Base-by-base conservation (phyloP, 2,888 invertebrate genomes). In the Synergus umbraculus region DNA sequence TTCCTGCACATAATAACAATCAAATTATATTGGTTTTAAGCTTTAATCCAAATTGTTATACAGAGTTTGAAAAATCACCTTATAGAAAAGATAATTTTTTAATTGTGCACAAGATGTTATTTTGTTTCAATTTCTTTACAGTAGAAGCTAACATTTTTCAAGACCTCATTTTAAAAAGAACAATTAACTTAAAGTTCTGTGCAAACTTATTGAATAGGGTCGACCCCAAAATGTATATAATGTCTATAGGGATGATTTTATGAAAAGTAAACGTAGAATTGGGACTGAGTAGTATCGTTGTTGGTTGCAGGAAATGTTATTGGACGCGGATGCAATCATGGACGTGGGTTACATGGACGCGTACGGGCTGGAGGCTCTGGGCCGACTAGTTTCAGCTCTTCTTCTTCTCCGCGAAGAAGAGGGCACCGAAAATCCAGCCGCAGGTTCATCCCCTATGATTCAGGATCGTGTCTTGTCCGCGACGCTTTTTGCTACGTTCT, bases 301-400 rank as follows among this genome's bases (percentile, higher is more conserved):
- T 92, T 92, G 92, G 91, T 92, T 92, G 90, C 92, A 92, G 92
- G 92, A 92, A 91, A 90, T 90, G 89, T 91, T 92, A 88, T 87
- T 92, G 91, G 91, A 91, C 90, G 90, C 90, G 87, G 92, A 92
- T 85, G 91, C 92, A 89, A 91, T 92, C 90, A 91, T 92, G 91
- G 92, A 92, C 87, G 89, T 91, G 87, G 91, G 91, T 88, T 92
- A 92, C 90, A 92, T 92, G 91, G 91, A 92, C 85, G 90, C 91
- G 87, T 91, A 88, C 83, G 92, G 92, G 86, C 89, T 92, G 88
- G 89, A 90, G 84, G 89, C 90, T 85, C 88, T 92, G 84, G 86
- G 89, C 86, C 91, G 88, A 83, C 90, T 92, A 82, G 87, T 92
- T 84, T 87, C 88, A 82, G 85, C 87, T 85, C 89, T 91, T 86